A percentile compares a stretch with the other conserved stretches of the same genome.
Conservation (phyloP, 2,797 vertebrate species). For the Capromys pilorides region DNA sequence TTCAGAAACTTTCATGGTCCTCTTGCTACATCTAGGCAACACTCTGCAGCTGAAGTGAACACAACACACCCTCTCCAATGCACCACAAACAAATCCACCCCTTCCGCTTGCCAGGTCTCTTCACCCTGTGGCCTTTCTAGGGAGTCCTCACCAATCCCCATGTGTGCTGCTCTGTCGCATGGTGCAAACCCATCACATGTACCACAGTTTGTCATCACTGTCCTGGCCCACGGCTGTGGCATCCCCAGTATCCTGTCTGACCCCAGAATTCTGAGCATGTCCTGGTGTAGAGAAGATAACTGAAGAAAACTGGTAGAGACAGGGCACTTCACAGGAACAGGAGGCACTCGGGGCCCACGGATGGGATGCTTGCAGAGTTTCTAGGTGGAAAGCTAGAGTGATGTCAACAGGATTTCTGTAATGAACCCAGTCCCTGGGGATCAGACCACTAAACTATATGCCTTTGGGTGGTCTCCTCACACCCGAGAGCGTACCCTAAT, state of each 20-base stretch:
- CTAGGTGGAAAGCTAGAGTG: background rate
- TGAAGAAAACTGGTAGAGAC: background rate
- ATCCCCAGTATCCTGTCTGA: background rate
- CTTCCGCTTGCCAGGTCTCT: constrained; percentile 1
- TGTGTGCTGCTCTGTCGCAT: background rate
- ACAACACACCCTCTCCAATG: background rate
- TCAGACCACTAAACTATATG: background rate
- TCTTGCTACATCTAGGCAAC: background rate
- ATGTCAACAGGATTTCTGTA: background rate
- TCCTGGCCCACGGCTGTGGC: background rate
- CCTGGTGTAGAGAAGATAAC: background rate
- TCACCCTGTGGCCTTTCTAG: background rate
- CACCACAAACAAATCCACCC: background rate
- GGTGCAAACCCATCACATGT: background rate
- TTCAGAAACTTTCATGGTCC: background rate
- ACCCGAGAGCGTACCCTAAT: background rate
- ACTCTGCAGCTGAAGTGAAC: background rate
- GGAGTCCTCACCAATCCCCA: background rate
- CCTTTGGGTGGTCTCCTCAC: background rate
- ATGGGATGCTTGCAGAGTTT: background rate
- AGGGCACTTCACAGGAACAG: background rate
- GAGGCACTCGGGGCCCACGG: background rate
- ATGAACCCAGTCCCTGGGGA: background rate
- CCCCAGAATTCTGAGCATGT: background rate
- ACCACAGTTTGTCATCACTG: background rate